Evolutionary conservation across 53 echinoderm and acorn worm species (phyloP).

Genomic region (Hippasteria phrygiana): DNA sequence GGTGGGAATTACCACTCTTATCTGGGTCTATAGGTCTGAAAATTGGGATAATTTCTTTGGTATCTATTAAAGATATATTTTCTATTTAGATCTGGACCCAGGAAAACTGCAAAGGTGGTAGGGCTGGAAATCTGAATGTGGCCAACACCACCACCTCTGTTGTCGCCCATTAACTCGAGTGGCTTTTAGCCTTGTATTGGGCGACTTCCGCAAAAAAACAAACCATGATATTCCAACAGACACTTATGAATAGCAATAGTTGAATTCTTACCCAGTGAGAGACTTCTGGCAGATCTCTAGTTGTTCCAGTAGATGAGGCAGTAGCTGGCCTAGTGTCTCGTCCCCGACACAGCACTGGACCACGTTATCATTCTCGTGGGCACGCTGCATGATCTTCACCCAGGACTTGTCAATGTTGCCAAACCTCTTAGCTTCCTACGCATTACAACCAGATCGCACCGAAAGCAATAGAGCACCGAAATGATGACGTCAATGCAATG

Average conservation of each 20-base stretch:
- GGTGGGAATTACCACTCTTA: too few relatives aligned
- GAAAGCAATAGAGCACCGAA: not conserved
- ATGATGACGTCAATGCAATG: not conserved
- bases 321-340: conserved; percentile 93
- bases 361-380: conserved; percentile 97
- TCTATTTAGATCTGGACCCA: too few relatives aligned
- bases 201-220: too few relatives aligned
- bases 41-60: too few relatives aligned
- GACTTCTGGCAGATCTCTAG: conserved; percentile 99
- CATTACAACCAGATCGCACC: not conserved
- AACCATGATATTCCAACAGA: too few relatives aligned
- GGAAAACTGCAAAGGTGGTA: too few relatives aligned
- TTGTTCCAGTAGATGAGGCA: conserved; percentile 96
- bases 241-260: not conserved
- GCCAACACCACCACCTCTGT: too few relatives aligned
- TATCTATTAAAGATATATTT: too few relatives aligned
- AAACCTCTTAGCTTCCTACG: conserved; percentile 96
- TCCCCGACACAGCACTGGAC: conserved; percentile 96
- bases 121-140: too few relatives aligned
- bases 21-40: too few relatives aligned
- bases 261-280: conserved; percentile 88
- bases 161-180: too few relatives aligned
- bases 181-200: too few relatives aligned
- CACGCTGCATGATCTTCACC: conserved; percentile 99
- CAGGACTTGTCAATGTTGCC: conserved; percentile 99